Evolutionary conservation across 2,113 vertebrate genomes (phyloP).

Genomic region (Ovis canadensis): DNA sequence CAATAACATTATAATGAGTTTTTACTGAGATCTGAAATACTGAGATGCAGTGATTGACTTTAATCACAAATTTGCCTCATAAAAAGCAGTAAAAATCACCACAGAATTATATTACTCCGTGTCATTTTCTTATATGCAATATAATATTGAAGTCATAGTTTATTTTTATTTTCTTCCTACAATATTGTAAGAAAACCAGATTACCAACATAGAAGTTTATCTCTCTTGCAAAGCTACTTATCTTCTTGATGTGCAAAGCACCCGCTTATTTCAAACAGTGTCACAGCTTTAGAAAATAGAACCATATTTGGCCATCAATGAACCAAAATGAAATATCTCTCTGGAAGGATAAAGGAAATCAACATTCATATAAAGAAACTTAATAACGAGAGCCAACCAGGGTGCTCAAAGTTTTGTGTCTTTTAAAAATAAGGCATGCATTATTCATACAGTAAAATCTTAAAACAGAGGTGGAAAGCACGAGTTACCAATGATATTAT

Average conservation of each 20-base stretch:
- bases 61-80: constrained; percentile 13
- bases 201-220: constrained; percentile 23
- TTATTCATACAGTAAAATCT: constrained; percentile 35
- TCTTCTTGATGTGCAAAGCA: background rate
- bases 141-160: constrained; percentile 33
- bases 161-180: constrained; percentile 35
- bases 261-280: background rate
- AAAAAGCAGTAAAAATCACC: constrained; percentile 18
- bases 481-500: background rate
- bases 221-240: constrained; percentile 14
- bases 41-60: background rate
- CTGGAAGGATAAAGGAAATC: constrained; percentile 29
- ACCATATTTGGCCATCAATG: constrained; percentile 17
- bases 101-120: background rate
- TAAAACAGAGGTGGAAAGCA: background rate
- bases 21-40: constrained; percentile 25
- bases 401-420: background rate
- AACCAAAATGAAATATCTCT: constrained; percentile 46
- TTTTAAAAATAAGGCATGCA: background rate
- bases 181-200: constrained; percentile 31
- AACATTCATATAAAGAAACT: constrained; percentile 36
- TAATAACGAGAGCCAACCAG: background rate
- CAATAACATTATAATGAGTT: background rate
- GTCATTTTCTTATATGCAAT: constrained; percentile 8
- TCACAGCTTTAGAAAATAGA: constrained; percentile 24